Percentiles rank a stretch among this genome's conserved stretches.
These are phyloP conservation scores for Eupithecia exiguata DNA, from an alignment of 2,888 invertebrate species.

Conservation along the genomic window DNA sequence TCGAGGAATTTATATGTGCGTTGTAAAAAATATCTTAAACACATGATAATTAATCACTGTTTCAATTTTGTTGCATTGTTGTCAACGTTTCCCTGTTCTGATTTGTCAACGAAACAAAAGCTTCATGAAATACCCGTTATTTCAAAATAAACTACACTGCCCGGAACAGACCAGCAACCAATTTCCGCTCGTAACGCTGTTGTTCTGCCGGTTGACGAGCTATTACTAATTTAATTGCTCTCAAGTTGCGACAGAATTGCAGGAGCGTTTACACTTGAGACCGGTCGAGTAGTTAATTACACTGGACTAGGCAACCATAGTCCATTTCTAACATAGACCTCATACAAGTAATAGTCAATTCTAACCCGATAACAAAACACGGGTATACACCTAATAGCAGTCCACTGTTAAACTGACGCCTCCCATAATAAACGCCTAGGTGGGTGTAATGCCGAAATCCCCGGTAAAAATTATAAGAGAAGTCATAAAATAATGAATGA, in stretches of 20 bases:
- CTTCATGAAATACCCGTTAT: neutral
- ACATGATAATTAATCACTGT: too few species aligned
- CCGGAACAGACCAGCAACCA: constrained; percentile 8
- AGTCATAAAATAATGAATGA: too few species aligned
- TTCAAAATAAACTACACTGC: constrained; percentile 8
- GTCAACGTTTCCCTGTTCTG: neutral
- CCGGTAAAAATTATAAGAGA: too few species aligned
- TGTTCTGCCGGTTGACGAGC: constrained; percentile 40
- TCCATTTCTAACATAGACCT: neutral
- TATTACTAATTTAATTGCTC: constrained; percentile 47
- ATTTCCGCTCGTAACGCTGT: constrained; percentile 16
- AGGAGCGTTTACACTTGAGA: constrained; percentile 37
- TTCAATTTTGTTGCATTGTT: neutral
- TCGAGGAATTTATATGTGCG: too few species aligned
- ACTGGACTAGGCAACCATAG: neutral
- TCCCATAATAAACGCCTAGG: neutral
- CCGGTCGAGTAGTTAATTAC: neutral
- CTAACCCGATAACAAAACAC: neutral
- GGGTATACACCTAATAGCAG: neutral
- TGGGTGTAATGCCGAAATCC: too few species aligned
- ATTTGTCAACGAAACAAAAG: neutral
- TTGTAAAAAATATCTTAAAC: too few species aligned
- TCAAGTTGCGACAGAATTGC: constrained; percentile 21
- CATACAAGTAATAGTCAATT: neutral
- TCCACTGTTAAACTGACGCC: neutral